These are phyloP conservation scores for Pissodes strobi DNA, from an alignment of 1,140 invertebrate genomes.

Conservation along the genomic window DNA sequence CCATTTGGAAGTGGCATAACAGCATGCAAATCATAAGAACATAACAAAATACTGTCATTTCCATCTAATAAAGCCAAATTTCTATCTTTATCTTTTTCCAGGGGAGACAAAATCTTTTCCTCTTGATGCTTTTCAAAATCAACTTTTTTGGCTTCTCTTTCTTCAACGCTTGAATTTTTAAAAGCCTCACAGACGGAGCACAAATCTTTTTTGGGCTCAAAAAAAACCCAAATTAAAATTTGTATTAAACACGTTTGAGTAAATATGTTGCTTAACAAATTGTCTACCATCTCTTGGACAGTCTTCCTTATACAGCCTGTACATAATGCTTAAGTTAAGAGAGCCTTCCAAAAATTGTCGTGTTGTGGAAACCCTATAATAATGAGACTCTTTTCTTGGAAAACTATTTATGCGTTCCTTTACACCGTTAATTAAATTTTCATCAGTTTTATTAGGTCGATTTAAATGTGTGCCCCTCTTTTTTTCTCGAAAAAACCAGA, in stretches of 20 bases:
- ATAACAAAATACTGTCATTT: too few relatives aligned
- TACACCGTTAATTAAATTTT: constrained; percentile 7
- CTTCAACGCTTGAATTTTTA: constrained; percentile 42
- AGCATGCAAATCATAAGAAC: too few relatives aligned
- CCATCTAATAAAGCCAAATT: too few relatives aligned
- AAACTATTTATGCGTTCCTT: constrained; percentile 9
- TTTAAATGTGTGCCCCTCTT: constrained; percentile 1
- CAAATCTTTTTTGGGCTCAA: constrained; percentile 52
- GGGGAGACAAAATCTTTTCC: constrained; percentile 40
- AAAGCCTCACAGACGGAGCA: constrained; percentile 52
- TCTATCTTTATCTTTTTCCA: too few relatives aligned
- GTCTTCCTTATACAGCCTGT: constrained; percentile 2
- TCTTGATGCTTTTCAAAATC: constrained; percentile 40
- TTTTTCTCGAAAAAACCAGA: not conserved
- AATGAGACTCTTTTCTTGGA: constrained; percentile 16
- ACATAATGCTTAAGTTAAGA: constrained; percentile 12
- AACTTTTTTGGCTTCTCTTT: constrained; percentile 42
- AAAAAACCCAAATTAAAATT: constrained; percentile 1
- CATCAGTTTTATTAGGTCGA: constrained; percentile 7
- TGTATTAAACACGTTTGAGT: too few relatives aligned
- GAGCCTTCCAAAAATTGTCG: constrained; percentile 8
- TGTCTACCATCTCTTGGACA: too few relatives aligned
- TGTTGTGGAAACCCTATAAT: constrained; percentile 6
- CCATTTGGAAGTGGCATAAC: too few relatives aligned
- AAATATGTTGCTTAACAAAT: too few relatives aligned